A percentile compares a stretch with the other conserved stretches of the same genome.
These are phyloP conservation scores for Anser brachyrhynchus DNA, from an alignment of 2,113 vertebrate genomes.

Conservation along the genomic window DNA sequence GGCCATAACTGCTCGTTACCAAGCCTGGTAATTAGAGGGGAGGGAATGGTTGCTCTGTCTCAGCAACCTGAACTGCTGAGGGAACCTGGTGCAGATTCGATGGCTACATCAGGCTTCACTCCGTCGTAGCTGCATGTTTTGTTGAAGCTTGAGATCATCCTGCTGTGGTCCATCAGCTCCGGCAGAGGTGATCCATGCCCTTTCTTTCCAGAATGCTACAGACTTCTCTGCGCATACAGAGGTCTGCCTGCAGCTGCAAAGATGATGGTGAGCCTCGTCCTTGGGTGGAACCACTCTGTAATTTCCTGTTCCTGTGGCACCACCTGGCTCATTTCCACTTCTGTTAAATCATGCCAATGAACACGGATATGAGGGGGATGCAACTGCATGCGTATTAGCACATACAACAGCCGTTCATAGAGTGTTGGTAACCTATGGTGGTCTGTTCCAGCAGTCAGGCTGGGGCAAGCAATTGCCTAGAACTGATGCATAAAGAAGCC, in stretches of 20 bases:
- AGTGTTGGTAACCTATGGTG: not conserved
- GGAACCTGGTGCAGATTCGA: not conserved
- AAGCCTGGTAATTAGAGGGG: not conserved
- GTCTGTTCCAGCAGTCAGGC: not conserved
- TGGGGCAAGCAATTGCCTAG: not conserved
- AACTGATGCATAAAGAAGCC: fast-evolving
- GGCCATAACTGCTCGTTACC: not conserved
- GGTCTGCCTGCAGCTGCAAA: not conserved
- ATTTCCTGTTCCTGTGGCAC: not conserved
- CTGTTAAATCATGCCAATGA: fast-evolving
- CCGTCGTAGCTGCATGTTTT: not conserved
- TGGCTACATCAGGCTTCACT: not conserved
- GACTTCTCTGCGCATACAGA: not conserved
- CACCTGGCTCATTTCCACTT: not conserved
- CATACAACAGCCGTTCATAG: not conserved
- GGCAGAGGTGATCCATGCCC: not conserved
- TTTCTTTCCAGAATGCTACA: not conserved
- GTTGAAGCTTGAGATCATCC: not conserved
- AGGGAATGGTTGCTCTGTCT: not conserved
- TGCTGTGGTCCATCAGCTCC: not conserved
- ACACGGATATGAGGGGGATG: not conserved
- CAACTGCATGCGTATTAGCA: not conserved
- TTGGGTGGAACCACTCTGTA: not conserved
- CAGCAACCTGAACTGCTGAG: not conserved
- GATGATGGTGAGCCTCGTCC: not conserved